Base-by-base conservation (phyloP, 2,113 vertebrate species). In the Xiphias gladius region DNA sequence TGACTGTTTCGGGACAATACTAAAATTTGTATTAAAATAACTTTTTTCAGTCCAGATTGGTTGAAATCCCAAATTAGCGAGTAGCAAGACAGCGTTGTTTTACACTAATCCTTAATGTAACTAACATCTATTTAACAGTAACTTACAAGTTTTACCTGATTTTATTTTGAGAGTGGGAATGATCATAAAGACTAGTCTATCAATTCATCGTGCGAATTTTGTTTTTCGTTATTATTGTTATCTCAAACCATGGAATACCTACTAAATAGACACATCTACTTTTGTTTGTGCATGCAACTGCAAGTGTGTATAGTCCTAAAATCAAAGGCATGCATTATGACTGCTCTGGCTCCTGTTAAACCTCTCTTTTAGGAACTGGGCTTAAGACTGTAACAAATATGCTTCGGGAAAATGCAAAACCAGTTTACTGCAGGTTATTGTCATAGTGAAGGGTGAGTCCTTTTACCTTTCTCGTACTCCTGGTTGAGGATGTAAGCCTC, bases 401-500 rank as follows among this genome's bases (percentile, higher is more conserved):
- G 3, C 28, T 19, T 19, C 7, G 8, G 2, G 5, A 10, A 52
- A 9, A 24, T 12, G 4, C 37, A 43, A 65, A 37, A 9, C n/a
- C 8, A n/a, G 20, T 24, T 50, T 24, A 1, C 26, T 20, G 2
- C 12, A 20, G 35, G 17, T 5, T 17, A 17, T 5, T 22, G 19
- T 30, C 5, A 13, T 5, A 35, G 26, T 37, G 19, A 12, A 22
- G 3, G 8, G 7, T 1, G 14, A 50, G 46, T 32, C 20, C 32
- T 1, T 0, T 61, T 78, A 96, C 96, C 96, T 93, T 95, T 96
- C 82, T 96, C 95, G 17, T 96, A 96, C 20, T 97, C 95, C 86
- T 96, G 96, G 66, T 95, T 94, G 43, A 95, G 93, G 85, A 97
- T 96, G 84, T 90, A 96, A 26, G 95, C 96, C 85, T 96, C 96